Evolutionary conservation across 2,113 vertebrate species (phyloP).

Genomic region (Catharus minimus): DNA sequence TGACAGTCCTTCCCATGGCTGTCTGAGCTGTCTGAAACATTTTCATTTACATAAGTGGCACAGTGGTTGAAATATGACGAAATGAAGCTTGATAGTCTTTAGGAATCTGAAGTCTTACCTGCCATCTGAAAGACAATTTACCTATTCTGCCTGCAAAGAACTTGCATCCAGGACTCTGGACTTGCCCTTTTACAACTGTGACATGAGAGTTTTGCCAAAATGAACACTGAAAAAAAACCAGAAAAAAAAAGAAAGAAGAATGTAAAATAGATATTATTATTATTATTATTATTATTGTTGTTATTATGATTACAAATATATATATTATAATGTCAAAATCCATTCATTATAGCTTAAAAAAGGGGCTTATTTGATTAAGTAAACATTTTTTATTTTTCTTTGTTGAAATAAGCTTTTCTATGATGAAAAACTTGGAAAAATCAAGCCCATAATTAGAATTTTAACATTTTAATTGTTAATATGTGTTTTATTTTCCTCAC

Average conservation of each 20-base stretch:
- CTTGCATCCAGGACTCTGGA: not conserved
- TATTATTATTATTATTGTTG: not conserved
- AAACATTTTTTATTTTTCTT: not conserved
- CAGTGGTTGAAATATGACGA: not conserved
- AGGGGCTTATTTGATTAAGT: not conserved
- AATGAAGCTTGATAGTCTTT: slow-evolving; percentile 8
- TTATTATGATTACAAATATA: no score
- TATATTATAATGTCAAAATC: not conserved
- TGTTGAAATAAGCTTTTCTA: not conserved
- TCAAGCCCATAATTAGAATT: not conserved
- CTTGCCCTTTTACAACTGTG: not conserved
- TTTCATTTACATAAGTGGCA: slow-evolving; percentile 15
- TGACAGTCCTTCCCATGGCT: slow-evolving; percentile 15
- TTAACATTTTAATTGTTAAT: not conserved
- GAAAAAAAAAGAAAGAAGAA: not conserved
- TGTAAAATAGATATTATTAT: not conserved
- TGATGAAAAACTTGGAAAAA: not conserved
- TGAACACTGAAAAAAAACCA: not conserved
- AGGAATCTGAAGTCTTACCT: not conserved
- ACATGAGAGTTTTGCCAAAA: not conserved
- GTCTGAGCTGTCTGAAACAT: slow-evolving; percentile 34
- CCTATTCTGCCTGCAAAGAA: not conserved
- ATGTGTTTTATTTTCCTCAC: not conserved
- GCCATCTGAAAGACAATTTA: not conserved
- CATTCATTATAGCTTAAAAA: not conserved